A percentile compares a stretch with the other conserved stretches of the same genome.
These are phyloP conservation scores for Magallana ariakensis DNA, from an alignment of 1,140 invertebrate genomes.

Conservation along the genomic window DNA sequence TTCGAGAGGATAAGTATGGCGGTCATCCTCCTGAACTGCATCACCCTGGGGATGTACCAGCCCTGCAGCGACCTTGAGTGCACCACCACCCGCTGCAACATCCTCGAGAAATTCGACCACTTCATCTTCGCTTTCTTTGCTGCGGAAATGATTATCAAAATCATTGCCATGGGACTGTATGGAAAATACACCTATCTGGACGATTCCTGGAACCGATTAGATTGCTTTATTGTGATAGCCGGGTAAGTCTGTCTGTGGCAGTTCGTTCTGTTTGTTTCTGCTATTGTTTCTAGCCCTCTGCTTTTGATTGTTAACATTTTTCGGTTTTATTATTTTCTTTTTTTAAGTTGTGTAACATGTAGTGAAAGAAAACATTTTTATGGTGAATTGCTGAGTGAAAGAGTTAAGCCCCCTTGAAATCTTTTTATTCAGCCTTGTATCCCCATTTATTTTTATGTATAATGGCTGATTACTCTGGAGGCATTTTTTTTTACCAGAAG, in stretches of 20 bases:
- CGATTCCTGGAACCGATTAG: conserved; percentile 98
- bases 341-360: neutral
- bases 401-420: neutral
- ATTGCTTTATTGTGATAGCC: conserved; percentile 98
- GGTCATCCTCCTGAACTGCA: conserved; percentile 98
- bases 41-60: conserved; percentile 99
- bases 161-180: conserved; percentile 98
- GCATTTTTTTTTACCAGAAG: too few relatives aligned
- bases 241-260: conserved; percentile 85
- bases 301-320: conserved; percentile 22
- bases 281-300: conserved; percentile 28
- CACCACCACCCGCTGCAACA: conserved; percentile 93
- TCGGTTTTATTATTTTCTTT: neutral
- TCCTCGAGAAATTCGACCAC: conserved; percentile 98
- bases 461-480: too few relatives aligned
- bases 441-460: too few relatives aligned
- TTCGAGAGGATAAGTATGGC: conserved; percentile 99
- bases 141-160: conserved; percentile 93
- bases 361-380: neutral
- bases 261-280: neutral
- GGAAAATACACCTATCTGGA: conserved; percentile 96
- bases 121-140: conserved; percentile 99
- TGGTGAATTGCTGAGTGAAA: neutral
- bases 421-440: neutral
- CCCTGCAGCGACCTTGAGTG: conserved; percentile 94